Evolutionary conservation across 2,888 invertebrate species (phyloP).

Genomic region (Rhorus exstirpatorius): DNA sequence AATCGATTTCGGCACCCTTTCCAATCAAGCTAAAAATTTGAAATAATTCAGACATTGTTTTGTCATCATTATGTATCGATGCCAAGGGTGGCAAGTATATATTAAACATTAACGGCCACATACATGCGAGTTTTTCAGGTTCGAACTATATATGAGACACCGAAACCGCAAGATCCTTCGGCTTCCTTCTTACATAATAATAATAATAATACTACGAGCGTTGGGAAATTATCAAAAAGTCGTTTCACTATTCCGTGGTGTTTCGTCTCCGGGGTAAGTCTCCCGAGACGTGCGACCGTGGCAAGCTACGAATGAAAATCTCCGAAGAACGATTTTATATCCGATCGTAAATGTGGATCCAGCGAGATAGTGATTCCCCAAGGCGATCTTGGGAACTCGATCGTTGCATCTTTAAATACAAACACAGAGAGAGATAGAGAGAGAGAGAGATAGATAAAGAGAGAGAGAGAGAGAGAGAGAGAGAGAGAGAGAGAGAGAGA

Average conservation of each 20-base stretch:
- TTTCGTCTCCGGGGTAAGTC: not conserved
- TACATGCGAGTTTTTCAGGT: too few relatives aligned
- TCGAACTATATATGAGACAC: constrained; percentile 16
- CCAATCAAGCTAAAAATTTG: too few relatives aligned
- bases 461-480: too few relatives aligned
- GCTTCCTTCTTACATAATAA: too few relatives aligned
- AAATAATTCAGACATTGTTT: too few relatives aligned
- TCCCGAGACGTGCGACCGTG: constrained; percentile 23
- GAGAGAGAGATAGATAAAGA: too few relatives aligned
- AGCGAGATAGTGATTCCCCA: constrained; percentile 42
- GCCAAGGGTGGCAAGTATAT: too few relatives aligned
- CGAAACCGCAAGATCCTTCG: constrained; percentile 37
- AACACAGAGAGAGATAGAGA: too few relatives aligned
- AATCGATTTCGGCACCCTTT: too few relatives aligned
- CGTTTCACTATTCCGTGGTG: constrained; percentile 50
- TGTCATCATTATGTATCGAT: too few relatives aligned
- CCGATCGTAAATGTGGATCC: constrained; percentile 65
- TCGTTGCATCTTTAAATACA: constrained; percentile 38
- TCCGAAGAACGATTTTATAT: constrained; percentile 68
- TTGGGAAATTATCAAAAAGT: constrained; percentile 58
- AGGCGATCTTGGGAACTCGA: constrained; percentile 56
- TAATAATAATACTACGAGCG: constrained; percentile 60
- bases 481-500: too few relatives aligned
- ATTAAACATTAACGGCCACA: too few relatives aligned
- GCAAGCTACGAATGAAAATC: constrained; percentile 67